Base-by-base conservation (phyloP, 2,888 invertebrate species). In the Agapostemon virescens region DNA sequence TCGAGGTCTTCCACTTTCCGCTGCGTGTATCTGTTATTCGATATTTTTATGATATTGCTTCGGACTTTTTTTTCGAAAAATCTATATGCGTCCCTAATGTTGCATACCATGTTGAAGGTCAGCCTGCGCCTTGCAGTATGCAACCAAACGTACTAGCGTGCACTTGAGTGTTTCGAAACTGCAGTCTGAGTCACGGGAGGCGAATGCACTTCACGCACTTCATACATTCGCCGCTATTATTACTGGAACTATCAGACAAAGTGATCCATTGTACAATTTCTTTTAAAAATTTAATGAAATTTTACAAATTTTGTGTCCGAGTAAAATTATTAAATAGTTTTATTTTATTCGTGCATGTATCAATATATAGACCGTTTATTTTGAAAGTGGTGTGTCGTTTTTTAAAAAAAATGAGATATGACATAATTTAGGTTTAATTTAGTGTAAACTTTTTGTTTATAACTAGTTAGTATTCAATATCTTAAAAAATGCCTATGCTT, bases 81-180 rank as follows among this genome's bases (percentile, higher is more conserved):
- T 61, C 52, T 70, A 38, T 73, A 69, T 73, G 13, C 40, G 55
- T 40, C 45, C 11, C 42, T 66, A 40, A 73, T 74, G 23, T 17
- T 52, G 72, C 72, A 69, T 69, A 63, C 74, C 58, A 64, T 30
- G 23, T 15, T 3, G 68, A 77, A 75, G 69, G 74, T 40, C 69
- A 75, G 67, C 23, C 20, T 0, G 77, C 90, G 87, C 90, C 90
- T 88, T 77, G n/a, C 55, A 36, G 49, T 72, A 84, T 87, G 90
- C 90, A 89, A 90, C 89, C 89, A 64, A 76, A 33, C 73, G 55
- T 30, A 26, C 85, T 49, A 75, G 63, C 72, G 13, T 58, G 86
- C 70, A 69, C 63, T 68, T 61, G 68, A 40, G n/a, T 23, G 30
- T 63, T 70, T 73, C 42, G 17, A 13, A 23, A 49, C 58, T 36